Percentiles rank a stretch among this genome's conserved stretches.
phyloP scores from a whole-genome alignment of 2,797 vertebrate genomes.

The Ctenopoma multispine region DNA sequence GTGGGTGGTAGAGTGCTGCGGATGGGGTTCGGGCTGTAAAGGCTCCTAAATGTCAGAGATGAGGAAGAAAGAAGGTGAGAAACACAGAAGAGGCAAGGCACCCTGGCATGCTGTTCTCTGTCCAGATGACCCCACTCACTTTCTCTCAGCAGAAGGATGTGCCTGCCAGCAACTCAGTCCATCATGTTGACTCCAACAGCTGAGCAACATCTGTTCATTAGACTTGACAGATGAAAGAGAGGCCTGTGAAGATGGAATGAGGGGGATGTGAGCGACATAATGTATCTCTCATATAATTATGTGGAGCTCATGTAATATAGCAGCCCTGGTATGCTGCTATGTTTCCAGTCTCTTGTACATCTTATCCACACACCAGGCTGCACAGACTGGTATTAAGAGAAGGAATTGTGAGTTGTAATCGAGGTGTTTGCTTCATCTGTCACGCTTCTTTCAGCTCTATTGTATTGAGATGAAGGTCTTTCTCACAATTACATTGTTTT shows the following conservation, averaged over 20 bases:
- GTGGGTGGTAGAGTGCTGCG: conserved; percentile 63
- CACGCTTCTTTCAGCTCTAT: conserved; percentile 62
- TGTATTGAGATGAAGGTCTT: conserved; percentile 73
- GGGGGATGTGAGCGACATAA: conserved; percentile 48
- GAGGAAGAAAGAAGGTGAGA: conserved; percentile 60
- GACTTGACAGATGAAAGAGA: conserved; percentile 84
- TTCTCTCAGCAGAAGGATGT: conserved; percentile 76
- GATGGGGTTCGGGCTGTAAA: conserved; percentile 41
- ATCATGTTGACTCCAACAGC: conserved; percentile 85
- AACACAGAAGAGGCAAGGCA: conserved; percentile 59
- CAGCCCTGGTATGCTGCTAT: conserved; percentile 17
- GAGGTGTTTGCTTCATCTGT: conserved; percentile 72
- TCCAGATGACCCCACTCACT: conserved; percentile 78
- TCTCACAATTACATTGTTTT: conserved; percentile 76
- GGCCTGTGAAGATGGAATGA: conserved; percentile 54
- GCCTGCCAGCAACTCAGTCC: conserved; percentile 79
- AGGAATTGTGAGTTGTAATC: conserved; percentile 66
- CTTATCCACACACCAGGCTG: conserved; percentile 46
- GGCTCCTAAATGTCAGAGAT: conserved; percentile 72
- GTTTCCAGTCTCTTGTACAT: conserved; percentile 46
- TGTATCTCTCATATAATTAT: conserved; percentile 55
- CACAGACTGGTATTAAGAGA: conserved; percentile 41
- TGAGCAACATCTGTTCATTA: conserved; percentile 89
- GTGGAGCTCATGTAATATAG: conserved; percentile 25
- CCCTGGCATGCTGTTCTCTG: conserved; percentile 65